Base-by-base conservation (phyloP, 2,113 vertebrate species). In the Eubucco bourcierii region DNA sequence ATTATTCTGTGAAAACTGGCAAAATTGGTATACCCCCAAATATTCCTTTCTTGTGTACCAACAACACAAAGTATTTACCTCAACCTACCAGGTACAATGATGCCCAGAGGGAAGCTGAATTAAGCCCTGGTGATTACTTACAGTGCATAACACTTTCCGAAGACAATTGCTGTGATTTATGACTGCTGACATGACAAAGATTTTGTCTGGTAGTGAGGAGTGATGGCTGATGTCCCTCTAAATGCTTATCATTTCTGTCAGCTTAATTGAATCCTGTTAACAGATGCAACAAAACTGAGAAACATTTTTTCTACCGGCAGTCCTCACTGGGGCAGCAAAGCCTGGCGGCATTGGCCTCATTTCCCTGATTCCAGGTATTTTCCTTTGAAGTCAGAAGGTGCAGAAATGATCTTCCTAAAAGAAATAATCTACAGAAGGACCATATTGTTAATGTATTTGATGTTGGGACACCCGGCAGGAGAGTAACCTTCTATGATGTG, bases 191-290 rank as follows among this genome's bases (percentile, higher is more conserved):
- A 86, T 34, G 73, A 80, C 21, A 78, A 95, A 87, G 95, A 94
- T 96, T 91, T 88, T 96, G 83, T 84, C 82, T 83, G 87, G 81
- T 88, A 80, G 52, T n/a, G 61, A 97, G 90, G 78, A 96, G 94
- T 92, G 89, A 95, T 90, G 63, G 90, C 84, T 92, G 59, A 80
- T 64, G 72, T 96, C 89, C 88, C 65, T 81, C 24, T 75, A 95
- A 95, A 59, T 79, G 44, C 60, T 86, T 96, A 80, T 90, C 9
- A 87, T 85, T 87, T 93, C 84, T 88, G 90, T 83, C 81, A 88
- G 91, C 93, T 88, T 87, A 76, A 89, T 80, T 93, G 85, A 87
- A 86, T 53, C 67, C 75, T 1, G 84, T 88, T 91, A 96, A 96
- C 93, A 93, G 80, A 90, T 92, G 80, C 23, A 85, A 84, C 1